Base-by-base conservation (phyloP, 2,888 invertebrate species). In the Pristionchus entomophagus region DNA sequence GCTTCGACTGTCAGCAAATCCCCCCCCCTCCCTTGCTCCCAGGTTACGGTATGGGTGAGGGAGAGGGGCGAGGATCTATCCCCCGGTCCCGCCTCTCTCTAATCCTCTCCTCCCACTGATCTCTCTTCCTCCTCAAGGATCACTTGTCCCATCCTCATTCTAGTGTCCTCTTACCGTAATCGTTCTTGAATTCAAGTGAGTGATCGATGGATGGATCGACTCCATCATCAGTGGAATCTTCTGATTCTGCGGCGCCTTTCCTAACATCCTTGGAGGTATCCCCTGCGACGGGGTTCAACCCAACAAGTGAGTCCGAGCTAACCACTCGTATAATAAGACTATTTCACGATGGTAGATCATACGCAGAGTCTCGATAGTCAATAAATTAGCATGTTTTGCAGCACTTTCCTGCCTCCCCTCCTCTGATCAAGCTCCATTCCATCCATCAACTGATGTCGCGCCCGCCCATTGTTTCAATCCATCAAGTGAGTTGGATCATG, bases 81-180 rank as follows among this genome's bases (percentile, higher is more conserved):
- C 65, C 65, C 65, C 5, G 35, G 65, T 29, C 22, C 32, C 35
- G 65, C 65, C 65, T 35, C 35, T 22, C 19, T 5, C 35, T 35
- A 65, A 65, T 65, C 32, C 17, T 35, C 65, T 35, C 65, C 65
- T 22, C 35, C 65, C 65, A 65, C 32, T 65, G 65, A 65, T 65
- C 56, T n/a, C 26, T n/a, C 3, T 19, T 32, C 65, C 32, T n/a
- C 3, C 65, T 65, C 65, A 65, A 65, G 65, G 65, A 65, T 65
- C 65, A 65, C 65, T 65, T 35, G 35, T 26, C 56, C 65, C 65
- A 1, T 35, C 65, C 32, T 65, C 38, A 56, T 56, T 59, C 29
- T 59, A 59, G 29, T 5, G 22, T 29, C 35, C 22, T 65, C 65
- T 59, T 59, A 26, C 59, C 59, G 59, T 26, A 59, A 59, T 26